A percentile compares a stretch with the other conserved stretches of the same genome.
Conservation (phyloP, 2,888 invertebrate genomes). For the Phortica okadai region DNA sequence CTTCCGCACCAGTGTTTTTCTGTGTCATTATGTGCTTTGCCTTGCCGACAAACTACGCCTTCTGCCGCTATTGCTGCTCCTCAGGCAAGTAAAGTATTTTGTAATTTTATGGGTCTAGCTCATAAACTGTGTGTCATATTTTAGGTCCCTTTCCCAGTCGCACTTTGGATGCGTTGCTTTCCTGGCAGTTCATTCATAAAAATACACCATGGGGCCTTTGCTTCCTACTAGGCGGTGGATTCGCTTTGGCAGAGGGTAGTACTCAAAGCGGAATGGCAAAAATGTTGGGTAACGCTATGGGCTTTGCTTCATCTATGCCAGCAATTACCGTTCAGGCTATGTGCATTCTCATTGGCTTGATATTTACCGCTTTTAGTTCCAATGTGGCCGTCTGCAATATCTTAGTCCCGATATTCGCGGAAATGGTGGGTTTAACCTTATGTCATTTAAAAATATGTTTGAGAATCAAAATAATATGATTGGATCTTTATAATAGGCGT, state of each 20-base stretch:
- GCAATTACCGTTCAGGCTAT: slow-evolving; percentile 81
- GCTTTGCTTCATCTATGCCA: slow-evolving; percentile 80
- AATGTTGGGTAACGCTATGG: slow-evolving; percentile 84
- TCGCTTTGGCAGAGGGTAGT: slow-evolving; percentile 90
- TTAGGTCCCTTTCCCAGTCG: slow-evolving; percentile 64
- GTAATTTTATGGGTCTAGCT: background rate
- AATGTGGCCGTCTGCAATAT: slow-evolving; percentile 93
- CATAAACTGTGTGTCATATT: background rate
- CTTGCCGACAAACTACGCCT: slow-evolving; percentile 86
- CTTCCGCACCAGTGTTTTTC: slow-evolving; percentile 83
- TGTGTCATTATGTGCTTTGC: slow-evolving; percentile 87
- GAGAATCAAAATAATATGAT: background rate
- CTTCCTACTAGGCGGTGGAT: slow-evolving; percentile 91
- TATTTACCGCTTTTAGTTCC: slow-evolving; percentile 85
- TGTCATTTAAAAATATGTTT: background rate
- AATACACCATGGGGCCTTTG: slow-evolving; percentile 92
- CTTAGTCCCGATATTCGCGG: slow-evolving; percentile 86
- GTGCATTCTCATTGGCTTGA: slow-evolving; percentile 82
- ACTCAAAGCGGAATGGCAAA: slow-evolving; percentile 86
- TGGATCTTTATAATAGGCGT: slow-evolving; percentile 77
- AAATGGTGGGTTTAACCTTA: slow-evolving; percentile 78
- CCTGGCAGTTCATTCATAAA: slow-evolving; percentile 87
- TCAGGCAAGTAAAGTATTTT: background rate
- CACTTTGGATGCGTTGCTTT: slow-evolving; percentile 80
- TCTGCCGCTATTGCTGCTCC: slow-evolving; percentile 81